These are phyloP conservation scores for Actinopyga echinites DNA, from an alignment of 53 echinoderm and acorn worm species.

Conservation along the genomic window DNA sequence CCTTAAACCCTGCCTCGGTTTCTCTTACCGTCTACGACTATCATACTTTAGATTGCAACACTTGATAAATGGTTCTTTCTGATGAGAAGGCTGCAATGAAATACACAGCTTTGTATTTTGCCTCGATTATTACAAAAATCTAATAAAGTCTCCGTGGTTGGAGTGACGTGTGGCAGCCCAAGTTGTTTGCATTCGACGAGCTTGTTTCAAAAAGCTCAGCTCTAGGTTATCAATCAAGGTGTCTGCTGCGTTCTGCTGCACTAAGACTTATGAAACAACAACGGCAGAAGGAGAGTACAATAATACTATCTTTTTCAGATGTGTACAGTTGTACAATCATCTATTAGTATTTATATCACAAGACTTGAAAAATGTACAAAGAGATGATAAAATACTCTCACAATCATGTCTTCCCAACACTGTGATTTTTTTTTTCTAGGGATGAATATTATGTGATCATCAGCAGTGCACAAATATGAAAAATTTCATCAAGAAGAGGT, in stretches of 20 bases:
- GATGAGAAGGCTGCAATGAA: background rate
- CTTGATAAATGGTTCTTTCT: slow-evolving; percentile 30
- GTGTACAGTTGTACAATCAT: no score
- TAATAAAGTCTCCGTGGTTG: slow-evolving; percentile 20
- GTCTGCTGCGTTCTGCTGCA: slow-evolving; percentile 7
- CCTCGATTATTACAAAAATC: slow-evolving; percentile 42
- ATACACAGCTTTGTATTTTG: slow-evolving; percentile 35
- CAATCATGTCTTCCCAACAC: no score
- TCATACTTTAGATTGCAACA: slow-evolving; percentile 32
- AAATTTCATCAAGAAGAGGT: no score
- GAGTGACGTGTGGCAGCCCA: slow-evolving; percentile 29
- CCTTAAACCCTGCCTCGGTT: no score
- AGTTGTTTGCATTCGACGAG: slow-evolving; percentile 26
- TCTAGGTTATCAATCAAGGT: slow-evolving; percentile 20
- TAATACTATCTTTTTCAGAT: no score
- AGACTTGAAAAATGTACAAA: no score
- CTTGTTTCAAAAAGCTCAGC: slow-evolving; percentile 26
- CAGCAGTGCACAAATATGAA: no score
- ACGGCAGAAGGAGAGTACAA: background rate
- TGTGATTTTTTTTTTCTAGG: no score
- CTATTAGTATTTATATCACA: no score
- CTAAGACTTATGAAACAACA: background rate
- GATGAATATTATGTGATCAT: no score
- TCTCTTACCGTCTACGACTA: background rate
- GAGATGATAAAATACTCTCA: no score